Evolutionary conservation across 23 tunicate species (phyloP), one percentile per base, ranked within the genome.

Genomic region (Phallusia fumigata): DNA sequence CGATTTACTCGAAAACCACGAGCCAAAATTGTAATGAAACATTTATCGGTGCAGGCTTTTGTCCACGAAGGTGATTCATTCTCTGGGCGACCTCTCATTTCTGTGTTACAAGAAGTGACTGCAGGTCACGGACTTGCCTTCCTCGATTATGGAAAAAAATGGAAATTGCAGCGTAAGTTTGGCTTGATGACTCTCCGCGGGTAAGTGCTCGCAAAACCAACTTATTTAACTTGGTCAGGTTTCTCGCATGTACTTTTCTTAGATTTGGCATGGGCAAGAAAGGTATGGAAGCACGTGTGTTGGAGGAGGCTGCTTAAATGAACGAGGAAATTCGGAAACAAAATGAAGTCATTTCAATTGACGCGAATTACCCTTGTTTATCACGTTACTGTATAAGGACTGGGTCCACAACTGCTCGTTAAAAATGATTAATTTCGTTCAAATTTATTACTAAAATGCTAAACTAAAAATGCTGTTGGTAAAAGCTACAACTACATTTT

Each of bases 61-160:
- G 69, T 58, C 3, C 3, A 6, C 8, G 3, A 22, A 21, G 69
- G 69, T 58, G 69, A 58, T 58, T 58, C 69, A 21, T 58, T 58
- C 16, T 58, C 69, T 6, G 69, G 69, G 16, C 28, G 69, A 13
- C 69, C 69, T 1, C 28, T 3, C 16, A 58, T 58, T 8, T 5
- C 69, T 11, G 11, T 13, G 28, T 24, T 58, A 6, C 69, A 6
- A 5, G 69, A 58, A 11, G 15, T 58, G 15, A 3, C 69, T 16
- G 11, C 69, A 3, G 69, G 69, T 58, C 8, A 58, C 69, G 69
- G 69, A 58, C 69, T 58, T 22, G 11, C 69, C 16, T 58, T 58
- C 30, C 69, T 58, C 16, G 69, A 58, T 58, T 58, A 58, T 13
- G 69, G 69, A 58, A 58, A 58, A 58, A 58, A 58, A 24, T 58